Conservation (phyloP, 2,113 vertebrate species). For the Lontra canadensis region DNA sequence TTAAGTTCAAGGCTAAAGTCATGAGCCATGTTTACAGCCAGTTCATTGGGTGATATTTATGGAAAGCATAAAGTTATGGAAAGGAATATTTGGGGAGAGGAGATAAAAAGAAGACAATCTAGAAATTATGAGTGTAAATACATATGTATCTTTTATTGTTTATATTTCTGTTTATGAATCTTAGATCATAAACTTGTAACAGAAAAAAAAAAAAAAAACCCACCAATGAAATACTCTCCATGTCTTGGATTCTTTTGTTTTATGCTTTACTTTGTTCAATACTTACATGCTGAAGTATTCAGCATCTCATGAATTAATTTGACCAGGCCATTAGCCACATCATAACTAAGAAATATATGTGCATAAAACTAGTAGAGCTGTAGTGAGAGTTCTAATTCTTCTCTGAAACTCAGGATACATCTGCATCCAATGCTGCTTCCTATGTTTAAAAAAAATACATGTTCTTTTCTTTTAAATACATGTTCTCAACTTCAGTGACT, state of each 20-base stretch:
- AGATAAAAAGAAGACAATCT: neutral
- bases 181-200: neutral
- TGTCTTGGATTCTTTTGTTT: neutral
- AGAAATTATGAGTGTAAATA: neutral
- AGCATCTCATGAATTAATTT: neutral
- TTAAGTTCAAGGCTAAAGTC: neutral
- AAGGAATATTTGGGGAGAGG: neutral
- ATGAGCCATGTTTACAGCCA: neutral
- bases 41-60: neutral
- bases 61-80: neutral
- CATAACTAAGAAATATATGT: neutral
- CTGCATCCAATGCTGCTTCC: neutral
- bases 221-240: neutral
- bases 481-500: neutral
- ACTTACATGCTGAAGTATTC: neutral
- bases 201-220: neutral
- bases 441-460: neutral
- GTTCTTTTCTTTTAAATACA: neutral
- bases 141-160: neutral
- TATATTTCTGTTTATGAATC: slow-evolving; percentile 9
- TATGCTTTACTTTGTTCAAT: neutral
- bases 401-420: neutral
- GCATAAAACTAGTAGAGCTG: neutral
- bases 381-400: neutral
- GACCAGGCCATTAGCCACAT: neutral